Evolutionary conservation across 2,113 vertebrate species (phyloP).

Genomic region (Ictalurus punctatus): DNA sequence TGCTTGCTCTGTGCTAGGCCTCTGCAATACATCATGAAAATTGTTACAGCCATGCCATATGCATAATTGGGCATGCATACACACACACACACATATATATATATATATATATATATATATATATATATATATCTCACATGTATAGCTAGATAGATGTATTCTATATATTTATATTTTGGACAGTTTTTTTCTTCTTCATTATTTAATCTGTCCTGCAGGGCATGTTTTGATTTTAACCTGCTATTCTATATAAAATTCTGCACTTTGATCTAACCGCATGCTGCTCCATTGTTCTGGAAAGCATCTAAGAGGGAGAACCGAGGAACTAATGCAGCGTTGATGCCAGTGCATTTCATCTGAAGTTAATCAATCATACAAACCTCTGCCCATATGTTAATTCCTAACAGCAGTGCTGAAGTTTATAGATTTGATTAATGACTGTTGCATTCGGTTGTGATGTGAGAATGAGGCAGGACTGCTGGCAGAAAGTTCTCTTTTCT

Average conservation of each 20-base stretch:
- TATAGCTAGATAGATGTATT: too few species aligned
- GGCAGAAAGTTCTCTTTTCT: background rate
- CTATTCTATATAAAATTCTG: constrained; percentile 16
- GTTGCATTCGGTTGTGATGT: background rate
- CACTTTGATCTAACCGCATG: background rate
- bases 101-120: too few species aligned
- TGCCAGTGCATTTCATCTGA: constrained; percentile 3
- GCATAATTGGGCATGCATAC: too few species aligned
- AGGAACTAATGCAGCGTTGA: background rate
- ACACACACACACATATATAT: too few species aligned
- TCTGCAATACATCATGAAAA: constrained; percentile 26
- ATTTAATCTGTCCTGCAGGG: background rate
- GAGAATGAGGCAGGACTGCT: background rate
- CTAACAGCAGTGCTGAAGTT: background rate
- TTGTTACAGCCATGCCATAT: background rate
- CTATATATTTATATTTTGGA: background rate
- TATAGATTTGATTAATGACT: constrained; percentile 23
- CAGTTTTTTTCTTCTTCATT: background rate
- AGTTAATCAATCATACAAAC: background rate
- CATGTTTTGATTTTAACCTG: background rate
- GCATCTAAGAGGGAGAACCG: background rate
- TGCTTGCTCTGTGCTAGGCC: background rate
- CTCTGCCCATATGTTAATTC: background rate
- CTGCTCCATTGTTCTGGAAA: background rate
- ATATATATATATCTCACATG: too few species aligned